Base-by-base conservation (phyloP, 2,797 vertebrate genomes). In the Acrocephalus scirpaceus region DNA sequence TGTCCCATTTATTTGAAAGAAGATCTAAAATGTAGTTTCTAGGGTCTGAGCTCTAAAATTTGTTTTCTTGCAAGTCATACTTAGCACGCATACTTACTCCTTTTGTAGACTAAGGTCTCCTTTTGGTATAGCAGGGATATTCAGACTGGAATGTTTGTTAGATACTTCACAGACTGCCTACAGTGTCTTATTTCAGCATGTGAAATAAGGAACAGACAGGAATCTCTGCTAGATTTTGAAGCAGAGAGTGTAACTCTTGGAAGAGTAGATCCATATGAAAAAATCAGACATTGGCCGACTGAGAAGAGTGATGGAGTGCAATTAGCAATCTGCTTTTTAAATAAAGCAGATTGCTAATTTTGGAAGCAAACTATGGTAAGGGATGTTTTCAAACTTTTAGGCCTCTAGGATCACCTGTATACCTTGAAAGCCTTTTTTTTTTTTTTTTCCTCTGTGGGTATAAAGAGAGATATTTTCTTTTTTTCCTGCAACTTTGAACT, bases 171-270 rank as follows among this genome's bases (percentile, higher is more conserved):
- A 84, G 80, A 40, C 62, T 73, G 51, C 36, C 36, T 74, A 42
- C 57, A 85, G 45, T 81, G 32, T 93, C 74, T 91, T 77, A 51
- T 94, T 96, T 96, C 72, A 94, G 65, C 45, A 65, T 65, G 23
- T 75, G 72, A 80, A 57, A 82, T 65, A 76, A 88, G 78, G 62
- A 88, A 51, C 76, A 90, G 75, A n/a, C 30, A 72, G 64, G 45
- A 89, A 69, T 30, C 36, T 65, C 64, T 54, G 16, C 86, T 92
- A 75, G 44, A 50, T 45, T 86, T 93, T 94, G 82, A 88, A 95
- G 44, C 16, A 5, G 50, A n/a, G 36, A 17, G 30, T 88, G 27
- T 84, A 51, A 51, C 56, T 96, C 95, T 91, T 90, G n/a, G 44
- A 44, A 86, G 66, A 81, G n/a, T 53, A 34, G 26, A 64, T 84